These are phyloP conservation scores for Propsilocerus akamusi DNA, from an alignment of 1,140 invertebrate species.

Conservation along the genomic window DNA sequence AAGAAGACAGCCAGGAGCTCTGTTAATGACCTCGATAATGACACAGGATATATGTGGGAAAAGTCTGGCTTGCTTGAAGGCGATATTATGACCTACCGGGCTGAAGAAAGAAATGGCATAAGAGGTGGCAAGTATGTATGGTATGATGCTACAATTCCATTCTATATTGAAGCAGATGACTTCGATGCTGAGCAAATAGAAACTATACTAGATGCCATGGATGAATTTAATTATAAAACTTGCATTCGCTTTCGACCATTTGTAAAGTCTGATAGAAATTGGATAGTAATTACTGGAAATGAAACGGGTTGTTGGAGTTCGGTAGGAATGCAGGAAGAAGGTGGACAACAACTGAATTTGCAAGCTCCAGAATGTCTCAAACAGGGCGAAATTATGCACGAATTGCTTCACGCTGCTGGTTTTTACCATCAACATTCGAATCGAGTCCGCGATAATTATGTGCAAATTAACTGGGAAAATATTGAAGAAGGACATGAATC, in stretches of 20 bases:
- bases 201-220: slow-evolving; percentile 39
- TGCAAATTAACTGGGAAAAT: slow-evolving; percentile 44
- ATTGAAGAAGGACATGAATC: slow-evolving; percentile 37
- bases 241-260: slow-evolving; percentile 57
- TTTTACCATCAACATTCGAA: slow-evolving; percentile 56
- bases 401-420: slow-evolving; percentile 50
- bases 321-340: slow-evolving; percentile 39
- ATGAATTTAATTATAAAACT: slow-evolving; percentile 47
- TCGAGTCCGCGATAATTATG: slow-evolving; percentile 45
- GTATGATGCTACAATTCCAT: slow-evolving; percentile 41
- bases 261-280: slow-evolving; percentile 35
- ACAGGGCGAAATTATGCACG: slow-evolving; percentile 38
- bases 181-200: slow-evolving; percentile 33
- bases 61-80: slow-evolving; percentile 34
- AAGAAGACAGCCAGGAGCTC: too few relatives aligned
- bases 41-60: slow-evolving; percentile 29
- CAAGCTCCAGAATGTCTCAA: slow-evolving; percentile 32
- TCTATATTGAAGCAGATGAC: slow-evolving; percentile 38
- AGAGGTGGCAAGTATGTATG: slow-evolving; percentile 36
- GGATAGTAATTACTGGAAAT: slow-evolving; percentile 38
- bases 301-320: slow-evolving; percentile 66
- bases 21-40: too few relatives aligned
- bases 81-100: slow-evolving; percentile 32
- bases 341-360: slow-evolving; percentile 35
- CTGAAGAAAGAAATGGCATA: slow-evolving; percentile 33